Evolutionary conservation across 2,797 vertebrate species (phyloP).

Genomic region (Ptychadena robeensis): DNA sequence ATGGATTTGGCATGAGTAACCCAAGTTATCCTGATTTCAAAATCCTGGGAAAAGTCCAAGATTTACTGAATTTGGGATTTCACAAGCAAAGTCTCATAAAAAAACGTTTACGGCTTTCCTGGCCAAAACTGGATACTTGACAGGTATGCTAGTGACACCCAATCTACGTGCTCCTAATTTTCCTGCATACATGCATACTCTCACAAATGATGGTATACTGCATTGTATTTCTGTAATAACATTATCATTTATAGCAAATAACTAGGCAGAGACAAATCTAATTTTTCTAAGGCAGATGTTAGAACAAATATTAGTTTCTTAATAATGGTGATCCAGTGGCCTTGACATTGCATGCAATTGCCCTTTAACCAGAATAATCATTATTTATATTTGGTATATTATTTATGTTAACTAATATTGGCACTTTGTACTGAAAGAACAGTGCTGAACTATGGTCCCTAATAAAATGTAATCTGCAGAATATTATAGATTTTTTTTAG

Average conservation of each 20-base stretch:
- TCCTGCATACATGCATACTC: background rate
- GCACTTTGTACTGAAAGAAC: constrained; percentile 23
- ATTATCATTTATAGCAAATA: background rate
- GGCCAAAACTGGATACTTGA: too few relatives aligned
- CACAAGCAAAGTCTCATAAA: too few relatives aligned
- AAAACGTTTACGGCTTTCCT: too few relatives aligned
- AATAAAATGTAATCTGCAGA: constrained; percentile 35
- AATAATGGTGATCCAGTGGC: background rate
- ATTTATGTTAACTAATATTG: constrained; percentile 30
- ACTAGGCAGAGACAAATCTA: background rate
- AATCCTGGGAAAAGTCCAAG: too few relatives aligned
- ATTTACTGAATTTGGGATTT: too few relatives aligned
- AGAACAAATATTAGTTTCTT: constrained; percentile 23
- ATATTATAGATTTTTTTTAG: constrained; percentile 46
- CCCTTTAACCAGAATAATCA: constrained; percentile 36
- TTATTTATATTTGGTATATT: constrained; percentile 39
- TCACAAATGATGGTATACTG: background rate
- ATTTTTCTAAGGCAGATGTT: background rate
- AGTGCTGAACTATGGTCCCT: constrained; percentile 25
- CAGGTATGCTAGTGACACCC: too few relatives aligned
- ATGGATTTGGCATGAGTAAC: too few relatives aligned
- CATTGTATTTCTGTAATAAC: background rate
- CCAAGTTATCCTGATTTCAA: too few relatives aligned
- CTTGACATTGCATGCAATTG: constrained; percentile 20
- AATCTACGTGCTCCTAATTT: too few relatives aligned